These are phyloP conservation scores for Harpagus bidentatus DNA, from an alignment of 2,113 vertebrate genomes.

Conservation along the genomic window DNA sequence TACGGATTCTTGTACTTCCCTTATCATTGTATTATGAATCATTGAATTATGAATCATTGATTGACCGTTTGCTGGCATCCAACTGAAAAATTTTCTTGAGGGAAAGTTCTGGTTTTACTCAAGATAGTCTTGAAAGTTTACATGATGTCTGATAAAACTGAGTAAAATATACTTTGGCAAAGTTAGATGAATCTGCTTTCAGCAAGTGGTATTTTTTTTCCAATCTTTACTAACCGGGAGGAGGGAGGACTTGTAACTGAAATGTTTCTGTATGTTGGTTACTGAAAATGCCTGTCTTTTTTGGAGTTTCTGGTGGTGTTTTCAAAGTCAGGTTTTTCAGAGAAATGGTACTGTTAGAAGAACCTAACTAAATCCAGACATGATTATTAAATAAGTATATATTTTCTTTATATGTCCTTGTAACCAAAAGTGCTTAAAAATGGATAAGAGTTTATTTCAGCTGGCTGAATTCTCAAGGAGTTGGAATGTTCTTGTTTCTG, in stretches of 20 bases:
- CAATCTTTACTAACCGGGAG: neutral
- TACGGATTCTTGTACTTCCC: neutral
- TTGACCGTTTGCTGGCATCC: neutral
- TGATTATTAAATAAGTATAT: neutral
- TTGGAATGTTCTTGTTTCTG: neutral
- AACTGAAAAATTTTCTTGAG: neutral
- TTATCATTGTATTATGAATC: neutral
- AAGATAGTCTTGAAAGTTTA: neutral
- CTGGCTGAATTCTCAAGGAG: neutral
- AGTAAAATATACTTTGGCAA: neutral
- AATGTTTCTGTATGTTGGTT: neutral
- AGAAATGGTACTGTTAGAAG: neutral
- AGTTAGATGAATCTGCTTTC: neutral
- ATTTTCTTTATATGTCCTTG: neutral
- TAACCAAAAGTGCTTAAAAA: neutral
- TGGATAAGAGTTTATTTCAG: neutral
- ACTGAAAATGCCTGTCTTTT: neutral
- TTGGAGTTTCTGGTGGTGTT: neutral
- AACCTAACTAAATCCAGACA: neutral
- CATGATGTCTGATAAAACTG: neutral
- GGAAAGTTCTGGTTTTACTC: neutral
- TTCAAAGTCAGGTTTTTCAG: neutral
- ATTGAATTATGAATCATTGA: neutral
- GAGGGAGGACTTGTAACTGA: neutral
- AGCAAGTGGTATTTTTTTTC: neutral